Evolutionary conservation across 92 coral and sea anemone species (phyloP), one percentile per base, ranked within the genome.

Genomic region (Meandrina meandrites): DNA sequence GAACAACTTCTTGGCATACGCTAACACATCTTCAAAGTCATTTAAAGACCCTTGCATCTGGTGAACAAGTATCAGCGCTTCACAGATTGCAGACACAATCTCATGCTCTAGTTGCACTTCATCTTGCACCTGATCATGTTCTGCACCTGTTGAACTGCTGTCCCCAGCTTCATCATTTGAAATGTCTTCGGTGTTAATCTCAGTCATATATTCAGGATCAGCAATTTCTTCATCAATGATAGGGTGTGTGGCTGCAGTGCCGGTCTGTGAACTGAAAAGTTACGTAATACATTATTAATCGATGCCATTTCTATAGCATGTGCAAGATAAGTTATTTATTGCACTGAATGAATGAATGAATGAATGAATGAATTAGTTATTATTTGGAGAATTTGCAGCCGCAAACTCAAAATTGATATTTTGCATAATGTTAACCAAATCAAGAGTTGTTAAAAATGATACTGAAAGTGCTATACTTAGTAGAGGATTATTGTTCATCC

Each of bases 11-110:
- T 78, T 90, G 34, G 89, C 93, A 86, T 42, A 90, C 54, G 40
- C 83, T 75, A 90, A 67, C 50, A 90, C 83, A 47, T 86, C 86
- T 80, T 90, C 92, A 90, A 90, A 73, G 82, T 86, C 81, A 78
- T 79, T 85, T 45, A 79, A 35, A 28, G 92, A 89, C 27, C 82
- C 88, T 54, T 79, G 42, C 92, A 89, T 89, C 68, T 89, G 89
- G 70, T 89, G 67, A 16, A 86, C 86, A 40, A 89, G 89, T 81
- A 89, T 85, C 24, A 89, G 77, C 0, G 81, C 92, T 79, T 85
- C 69, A 54, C 81, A 75, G 66, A 85, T 79, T 30, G 76, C 37
- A 47, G 47, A 50, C n/a, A 89, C 76, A 22, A 86, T 89, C 3
- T 89, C 92, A n/a, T 89, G 51, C 81, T 89, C 80, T 9, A 79